phyloP scores from a whole-genome alignment of 2,888 invertebrate species.

The Drosophila nr. perissopoda region DNA sequence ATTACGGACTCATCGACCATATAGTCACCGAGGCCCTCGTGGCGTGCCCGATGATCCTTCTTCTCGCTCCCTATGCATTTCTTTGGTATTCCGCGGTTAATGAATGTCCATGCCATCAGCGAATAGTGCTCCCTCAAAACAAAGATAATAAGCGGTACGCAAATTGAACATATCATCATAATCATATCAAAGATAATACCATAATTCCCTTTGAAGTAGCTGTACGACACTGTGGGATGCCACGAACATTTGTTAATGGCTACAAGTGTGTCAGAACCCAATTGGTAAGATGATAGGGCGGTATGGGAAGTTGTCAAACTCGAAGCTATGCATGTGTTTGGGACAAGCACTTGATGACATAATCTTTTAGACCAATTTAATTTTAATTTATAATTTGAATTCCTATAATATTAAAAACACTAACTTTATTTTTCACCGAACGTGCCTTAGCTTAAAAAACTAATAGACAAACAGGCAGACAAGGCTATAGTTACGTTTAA shows the following conservation, averaged over 20 bases:
- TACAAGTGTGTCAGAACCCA: neutral
- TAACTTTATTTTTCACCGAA: too few relatives aligned
- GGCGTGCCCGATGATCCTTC: slow-evolving; percentile 6
- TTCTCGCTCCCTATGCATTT: neutral
- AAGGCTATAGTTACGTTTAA: neutral
- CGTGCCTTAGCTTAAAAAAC: too few relatives aligned
- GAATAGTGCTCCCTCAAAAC: slow-evolving; percentile 5
- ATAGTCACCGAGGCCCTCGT: neutral
- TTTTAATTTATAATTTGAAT: neutral
- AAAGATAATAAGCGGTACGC: slow-evolving; percentile 5
- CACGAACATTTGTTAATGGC: neutral
- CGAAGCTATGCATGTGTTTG: neutral
- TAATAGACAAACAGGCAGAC: too few relatives aligned
- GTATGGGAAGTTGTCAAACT: neutral
- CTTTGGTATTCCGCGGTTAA: neutral
- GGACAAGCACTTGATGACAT: neutral
- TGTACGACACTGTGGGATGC: slow-evolving; percentile 19
- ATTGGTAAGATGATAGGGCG: neutral
- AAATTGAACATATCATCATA: neutral
- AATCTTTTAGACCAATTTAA: neutral
- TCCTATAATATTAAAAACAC: too few relatives aligned
- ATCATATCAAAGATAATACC: slow-evolving; percentile 27
- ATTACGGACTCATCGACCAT: slow-evolving; percentile 37
- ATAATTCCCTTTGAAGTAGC: slow-evolving; percentile 3
- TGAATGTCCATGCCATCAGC: neutral